Base-by-base conservation (phyloP, 1,140 invertebrate genomes). In the Stegodyphus dumicola region DNA sequence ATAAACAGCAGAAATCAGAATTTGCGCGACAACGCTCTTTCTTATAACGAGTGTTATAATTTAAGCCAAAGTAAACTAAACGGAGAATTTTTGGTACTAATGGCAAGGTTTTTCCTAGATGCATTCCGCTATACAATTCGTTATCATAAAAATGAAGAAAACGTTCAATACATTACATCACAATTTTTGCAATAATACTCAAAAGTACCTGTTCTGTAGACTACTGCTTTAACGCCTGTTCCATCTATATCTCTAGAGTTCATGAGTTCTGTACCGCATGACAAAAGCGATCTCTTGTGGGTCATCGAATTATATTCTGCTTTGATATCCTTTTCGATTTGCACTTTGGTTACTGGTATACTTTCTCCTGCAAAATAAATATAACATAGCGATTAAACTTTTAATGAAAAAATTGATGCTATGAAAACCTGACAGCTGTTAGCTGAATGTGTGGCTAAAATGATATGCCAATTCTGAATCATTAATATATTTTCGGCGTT, bases 191-290 rank as follows among this genome's bases (percentile, higher is more conserved):
- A 33, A 33, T 33, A 33, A 33, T n/a, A n/a, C 1, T 33, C 33
- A 33, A 73, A 48, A 18, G 3, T 66, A 87, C 87, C 88, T 88
- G 92, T 92, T 86, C 91, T 87, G 7, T 92, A 84, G 7, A 92
- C 92, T 10, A 92, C 89, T 54, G 93, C 93, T 79, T 90, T 89
- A 33, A 93, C 91, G 74, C 89, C 88, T 69, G 89, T 86, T 83
- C 89, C 86, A 88, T 92, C 89, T 91, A 91, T 53, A n/a, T 66
- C 33, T 54, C 98, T 92, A 0, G 97, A 98, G 90, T 99, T 98
- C 84, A 99, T 95, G 13, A 99, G 93, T 89, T 94, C 93, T 0
- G 98, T 99, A 0, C 98, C 98, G 90, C 96, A 97, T 89, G 96
- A 99, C 2, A 99, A 91, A 0, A 96, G 95, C 89, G 98, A 96